Evolutionary conservation across 1,140 invertebrate genomes (phyloP), one percentile per base, ranked within the genome.

Genomic region (Polypedilum pembai): DNA sequence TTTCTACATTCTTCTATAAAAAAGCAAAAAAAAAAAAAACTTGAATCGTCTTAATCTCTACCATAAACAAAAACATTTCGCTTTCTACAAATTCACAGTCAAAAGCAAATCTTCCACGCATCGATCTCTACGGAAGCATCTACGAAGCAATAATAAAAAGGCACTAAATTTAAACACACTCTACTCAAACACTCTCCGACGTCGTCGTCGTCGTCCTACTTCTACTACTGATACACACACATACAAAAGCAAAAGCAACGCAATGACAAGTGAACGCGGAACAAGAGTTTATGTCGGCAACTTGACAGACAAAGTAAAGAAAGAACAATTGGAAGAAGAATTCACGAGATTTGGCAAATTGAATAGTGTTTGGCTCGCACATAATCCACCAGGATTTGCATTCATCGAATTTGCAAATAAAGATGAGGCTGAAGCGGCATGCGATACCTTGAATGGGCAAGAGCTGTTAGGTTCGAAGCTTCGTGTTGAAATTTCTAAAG

Each of bases 401-500:
- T 99, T 99, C 86, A 93, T 99, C 79, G 96, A 99, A 85, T 99
- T 98, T 86, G 92, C 96, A 84, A 95, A 96, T 83, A 87, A 90
- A 79, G 90, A 94, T 80, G 95, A 98, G 85, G 96, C 96, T 40
- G 93, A 96, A 82, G 90, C 95, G 82, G 95, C 96, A 41, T 95
- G 94, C 81, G 91, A 91, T 82, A 92, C 88, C 77, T 87, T 98
- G 79, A 96, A 98, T 84, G 95, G 95, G 75, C 89, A 89, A 76
- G 91, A 91, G 78, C 86, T 93, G 76, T 83, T 92, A 83, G 92
- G 92, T 76, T 90, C 90, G 75, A 92, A 92, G 78, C 84, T 94
- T 74, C 86, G 91, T 78, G 92, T 94, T 74, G 92, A 94, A 84
- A 89, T 94, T 77, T 92, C 91, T 41, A 87, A 91, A 76, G 91